Percentiles rank a stretch among this genome's conserved stretches.
Conservation (phyloP, 2,113 vertebrate species). For the Thunnus thynnus region DNA sequence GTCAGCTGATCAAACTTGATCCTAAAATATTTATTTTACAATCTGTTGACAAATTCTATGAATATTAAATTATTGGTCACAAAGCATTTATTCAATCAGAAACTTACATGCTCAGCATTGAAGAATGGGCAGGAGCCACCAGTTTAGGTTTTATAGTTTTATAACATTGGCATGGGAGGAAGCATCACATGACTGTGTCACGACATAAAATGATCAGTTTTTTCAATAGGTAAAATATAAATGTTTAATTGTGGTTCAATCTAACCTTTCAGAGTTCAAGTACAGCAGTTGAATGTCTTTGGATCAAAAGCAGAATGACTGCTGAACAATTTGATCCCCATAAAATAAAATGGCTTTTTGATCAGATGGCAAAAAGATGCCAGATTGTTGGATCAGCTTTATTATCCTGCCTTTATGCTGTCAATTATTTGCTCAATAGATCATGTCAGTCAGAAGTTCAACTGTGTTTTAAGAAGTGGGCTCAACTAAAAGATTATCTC, state of each 20-base stretch:
- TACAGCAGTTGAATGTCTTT: not conserved
- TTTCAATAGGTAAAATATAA: slow-evolving; percentile 23
- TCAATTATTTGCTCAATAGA: slow-evolving; percentile 66
- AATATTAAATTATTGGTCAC: not conserved
- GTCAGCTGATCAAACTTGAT: no score
- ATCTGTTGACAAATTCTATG: no score
- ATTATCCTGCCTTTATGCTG: slow-evolving; percentile 29
- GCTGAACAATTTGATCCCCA: not conserved
- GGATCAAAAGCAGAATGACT: not conserved
- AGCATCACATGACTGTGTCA: slow-evolving; percentile 48
- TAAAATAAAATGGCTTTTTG: not conserved
- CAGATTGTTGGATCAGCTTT: slow-evolving; percentile 12
- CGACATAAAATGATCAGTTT: not conserved
- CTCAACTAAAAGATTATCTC: slow-evolving; percentile 13
- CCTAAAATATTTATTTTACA: no score
- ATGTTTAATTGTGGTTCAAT: slow-evolving; percentile 24
- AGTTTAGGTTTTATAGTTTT: slow-evolving; percentile 48
- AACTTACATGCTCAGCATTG: not conserved
- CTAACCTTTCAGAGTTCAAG: not conserved
- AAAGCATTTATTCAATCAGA: not conserved
- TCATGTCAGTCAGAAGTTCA: slow-evolving; percentile 52
- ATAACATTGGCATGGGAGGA: slow-evolving; percentile 13
- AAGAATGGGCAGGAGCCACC: not conserved
- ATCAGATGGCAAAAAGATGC: slow-evolving; percentile 7
- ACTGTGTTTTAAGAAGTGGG: slow-evolving; percentile 15